Conservation (phyloP, 2,888 invertebrate genomes). For the Ecliptopera silaceata region DNA sequence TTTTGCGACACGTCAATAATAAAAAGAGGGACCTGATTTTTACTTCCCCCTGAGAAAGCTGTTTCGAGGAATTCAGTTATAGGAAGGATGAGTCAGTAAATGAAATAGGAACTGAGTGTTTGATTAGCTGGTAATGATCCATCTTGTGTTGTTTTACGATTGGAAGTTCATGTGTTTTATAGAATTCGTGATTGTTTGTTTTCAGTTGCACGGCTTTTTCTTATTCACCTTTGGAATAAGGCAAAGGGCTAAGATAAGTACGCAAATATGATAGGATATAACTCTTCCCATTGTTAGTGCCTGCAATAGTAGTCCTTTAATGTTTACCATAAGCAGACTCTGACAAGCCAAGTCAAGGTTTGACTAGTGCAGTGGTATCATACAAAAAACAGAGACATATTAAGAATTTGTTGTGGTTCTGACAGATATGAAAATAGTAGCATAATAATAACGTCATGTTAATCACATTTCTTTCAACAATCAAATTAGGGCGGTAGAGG, state of each 20-base stretch:
- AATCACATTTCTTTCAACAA: conserved; percentile 42
- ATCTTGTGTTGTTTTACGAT: conserved; percentile 1
- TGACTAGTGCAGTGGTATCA: background rate
- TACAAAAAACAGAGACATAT: background rate
- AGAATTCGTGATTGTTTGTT: background rate
- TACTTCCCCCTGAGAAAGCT: conserved; percentile 59
- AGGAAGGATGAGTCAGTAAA: conserved; percentile 25
- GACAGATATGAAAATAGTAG: conserved; percentile 14
- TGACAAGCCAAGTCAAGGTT: background rate
- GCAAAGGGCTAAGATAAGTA: no score
- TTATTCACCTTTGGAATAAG: no score
- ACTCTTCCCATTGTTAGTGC: no score
- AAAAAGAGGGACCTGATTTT: conserved; percentile 67
- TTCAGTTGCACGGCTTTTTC: background rate
- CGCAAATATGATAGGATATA: no score
- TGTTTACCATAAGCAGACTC: background rate
- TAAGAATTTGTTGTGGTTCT: conserved; percentile 13
- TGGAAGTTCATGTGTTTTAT: background rate
- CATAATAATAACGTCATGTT: conserved; percentile 29
- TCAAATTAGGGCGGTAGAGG: conserved; percentile 52
- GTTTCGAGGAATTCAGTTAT: conserved; percentile 51
- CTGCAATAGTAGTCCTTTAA: no score
- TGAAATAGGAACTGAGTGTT: conserved; percentile 19
- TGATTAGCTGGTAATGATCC: conserved; percentile 22
- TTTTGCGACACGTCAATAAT: conserved; percentile 73